Evolutionary conservation across 2,797 vertebrate species (phyloP), one percentile per base, ranked within the genome.

Genomic region (Brachymystax lenok): DNA sequence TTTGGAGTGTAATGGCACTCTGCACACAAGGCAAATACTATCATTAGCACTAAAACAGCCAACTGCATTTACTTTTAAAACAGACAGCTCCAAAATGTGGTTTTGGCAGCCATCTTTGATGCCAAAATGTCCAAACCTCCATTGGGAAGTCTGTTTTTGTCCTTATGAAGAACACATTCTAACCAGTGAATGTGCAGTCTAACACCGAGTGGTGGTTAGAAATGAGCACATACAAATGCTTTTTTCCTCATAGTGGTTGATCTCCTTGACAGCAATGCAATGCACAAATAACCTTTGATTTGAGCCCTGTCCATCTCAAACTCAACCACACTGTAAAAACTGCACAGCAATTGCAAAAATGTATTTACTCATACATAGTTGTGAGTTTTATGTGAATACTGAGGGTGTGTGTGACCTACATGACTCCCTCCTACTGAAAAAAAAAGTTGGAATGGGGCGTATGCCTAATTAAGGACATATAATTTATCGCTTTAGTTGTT

Each of bases 201-300:
- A 46, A 46, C 40, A 46, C 27, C 16, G 10, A 40, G 19, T n/a
- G 30, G 19, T 40, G 33, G 68, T 69, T 40, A 40, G 51, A 66
- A 73, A 73, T 33, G 6, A 64, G 28, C 40, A 24, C 28, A 63
- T 10, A 8, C 19, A 80, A 51, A 73, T 63, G 35, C n/a, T 24
- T 21, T 64, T 35, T 21, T 30, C 67, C 21, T 40, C 33, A 54
- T 28, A 66, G 16, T 28, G 21, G 67, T 16, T 67, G 16, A 33
- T 30, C 66, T 40, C 50, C 5, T 10, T 77, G 72, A 66, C 54
- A 59, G 3, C 4, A n/a, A 64, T 24, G 27, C 51, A 19, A 28
- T 54, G 16, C 70, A 59, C 27, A 72, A 33, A 56, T 1, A 5
- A 56, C 17, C 13, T 30, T 52, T 19, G 27, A n/a, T 56, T 28